These are phyloP conservation scores for Tupaia chinensis DNA, from an alignment of 2,113 vertebrate genomes.

Conservation along the genomic window DNA sequence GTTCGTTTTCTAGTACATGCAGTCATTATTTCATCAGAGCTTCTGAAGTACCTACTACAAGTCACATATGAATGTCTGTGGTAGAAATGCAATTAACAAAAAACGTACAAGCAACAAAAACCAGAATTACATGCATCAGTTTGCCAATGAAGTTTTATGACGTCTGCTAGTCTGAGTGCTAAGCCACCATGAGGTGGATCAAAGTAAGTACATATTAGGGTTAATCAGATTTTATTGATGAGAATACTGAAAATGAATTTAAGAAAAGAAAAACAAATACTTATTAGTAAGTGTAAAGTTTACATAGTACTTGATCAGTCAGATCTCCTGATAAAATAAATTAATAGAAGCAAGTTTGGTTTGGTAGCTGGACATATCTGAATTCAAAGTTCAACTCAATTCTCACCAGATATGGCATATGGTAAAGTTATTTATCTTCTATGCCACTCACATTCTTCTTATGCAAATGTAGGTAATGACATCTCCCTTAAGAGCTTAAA, in stretches of 20 bases:
- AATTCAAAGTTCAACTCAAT: background rate
- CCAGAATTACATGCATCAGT: background rate
- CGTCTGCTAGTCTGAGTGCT: background rate
- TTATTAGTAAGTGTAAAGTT: background rate
- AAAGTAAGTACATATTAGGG: background rate
- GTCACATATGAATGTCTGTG: background rate
- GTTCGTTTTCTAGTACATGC: background rate
- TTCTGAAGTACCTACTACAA: background rate
- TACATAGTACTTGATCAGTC: background rate
- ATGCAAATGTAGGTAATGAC: background rate
- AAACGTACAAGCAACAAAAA: background rate
- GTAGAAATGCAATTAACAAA: background rate
- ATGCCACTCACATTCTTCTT: background rate
- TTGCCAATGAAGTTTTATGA: background rate
- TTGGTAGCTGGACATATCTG: background rate
- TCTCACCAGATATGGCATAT: background rate
- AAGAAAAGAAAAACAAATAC: background rate
- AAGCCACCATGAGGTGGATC: background rate
- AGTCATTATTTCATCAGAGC: background rate
- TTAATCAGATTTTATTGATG: background rate
- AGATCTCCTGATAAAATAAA: background rate
- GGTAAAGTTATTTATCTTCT: background rate
- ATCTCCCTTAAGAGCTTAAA: background rate
- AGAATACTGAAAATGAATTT: background rate
- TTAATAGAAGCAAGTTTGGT: background rate